Percentiles rank a stretch among this genome's conserved stretches.
Conservation (phyloP, 2,113 vertebrate species). For the Phasianus colchicus region DNA sequence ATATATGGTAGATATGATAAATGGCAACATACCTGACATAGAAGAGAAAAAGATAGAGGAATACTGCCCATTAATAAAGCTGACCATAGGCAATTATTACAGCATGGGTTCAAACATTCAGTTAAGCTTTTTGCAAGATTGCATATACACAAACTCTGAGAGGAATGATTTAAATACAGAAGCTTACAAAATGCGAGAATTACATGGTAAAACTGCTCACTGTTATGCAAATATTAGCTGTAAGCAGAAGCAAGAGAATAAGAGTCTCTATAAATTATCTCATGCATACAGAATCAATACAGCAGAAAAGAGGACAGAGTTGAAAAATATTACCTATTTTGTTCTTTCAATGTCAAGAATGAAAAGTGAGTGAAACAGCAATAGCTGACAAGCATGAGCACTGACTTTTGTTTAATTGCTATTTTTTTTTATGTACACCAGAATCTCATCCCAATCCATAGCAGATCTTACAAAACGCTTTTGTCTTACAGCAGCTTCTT, state of each 20-base stretch:
- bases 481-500: not conserved
- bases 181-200: not conserved
- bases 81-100: not conserved
- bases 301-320: not conserved
- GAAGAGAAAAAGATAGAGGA: not conserved
- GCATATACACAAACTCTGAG: not conserved
- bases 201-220: not conserved
- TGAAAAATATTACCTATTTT: not conserved
- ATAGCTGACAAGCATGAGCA: not conserved
- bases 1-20: not conserved
- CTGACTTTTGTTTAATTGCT: not conserved
- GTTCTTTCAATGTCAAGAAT: not conserved
- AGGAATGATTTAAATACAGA: not conserved
- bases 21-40: not conserved
- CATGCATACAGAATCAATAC: not conserved
- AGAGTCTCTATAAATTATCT: not conserved
- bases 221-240: not conserved
- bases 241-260: not conserved
- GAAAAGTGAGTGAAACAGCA: not conserved
- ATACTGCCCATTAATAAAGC: not conserved
- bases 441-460: not conserved
- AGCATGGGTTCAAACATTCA: not conserved
- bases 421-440: not conserved
- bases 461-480: not conserved
- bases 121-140: not conserved